Base-by-base conservation (phyloP, 2,888 invertebrate genomes). In the Cremastobaeus sp. region DNA sequence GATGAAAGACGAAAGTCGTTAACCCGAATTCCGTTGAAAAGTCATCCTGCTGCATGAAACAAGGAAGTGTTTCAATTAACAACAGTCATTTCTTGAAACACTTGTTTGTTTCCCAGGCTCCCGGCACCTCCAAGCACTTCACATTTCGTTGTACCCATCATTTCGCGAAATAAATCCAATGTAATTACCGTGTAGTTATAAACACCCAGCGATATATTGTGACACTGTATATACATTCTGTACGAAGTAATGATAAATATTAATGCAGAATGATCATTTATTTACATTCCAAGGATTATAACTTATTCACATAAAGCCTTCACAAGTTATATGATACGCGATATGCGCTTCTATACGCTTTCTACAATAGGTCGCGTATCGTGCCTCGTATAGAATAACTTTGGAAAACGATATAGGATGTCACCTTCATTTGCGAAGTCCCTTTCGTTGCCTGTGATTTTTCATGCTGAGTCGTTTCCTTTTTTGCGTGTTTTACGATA, bases 231-330 rank as follows among this genome's bases (percentile, higher is more conserved):
- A 15, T 30, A 54, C 32, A 3, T 20, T n/a, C n/a, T n/a, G n/a
- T n/a, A n/a, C n/a, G n/a, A n/a, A n/a, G n/a, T 52, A 47, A 66
- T 65, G 37, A 65, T 62, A 73, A 73, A 73, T 73, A 72, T 66
- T 65, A 52, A 47, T 32, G 34, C 30, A 32, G 34, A 37, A 21
- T 21, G 48, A 50, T 34, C 52, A 48, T 69, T 60, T 69, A 60
- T 65, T 65, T 66, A 39, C 66, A 59, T 59, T 65, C 59, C 45
- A 34, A 12, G 48, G 62, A 66, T 66, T 55, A 60, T 48, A 47
- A 55, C 48, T 73, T 66, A 48, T 66, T 65, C 52, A 11, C 32
- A 34, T 32, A 47, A 52, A 52, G 39, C 47, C 43, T 54, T 47
- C 35, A 21, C 64, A 45, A 34, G 54, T 66, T 32, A 62, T 35